Percentiles rank a stretch among this genome's conserved stretches.
These are phyloP conservation scores for Eulemur rubriventer DNA, from an alignment of 2,797 vertebrate genomes.

Conservation along the genomic window DNA sequence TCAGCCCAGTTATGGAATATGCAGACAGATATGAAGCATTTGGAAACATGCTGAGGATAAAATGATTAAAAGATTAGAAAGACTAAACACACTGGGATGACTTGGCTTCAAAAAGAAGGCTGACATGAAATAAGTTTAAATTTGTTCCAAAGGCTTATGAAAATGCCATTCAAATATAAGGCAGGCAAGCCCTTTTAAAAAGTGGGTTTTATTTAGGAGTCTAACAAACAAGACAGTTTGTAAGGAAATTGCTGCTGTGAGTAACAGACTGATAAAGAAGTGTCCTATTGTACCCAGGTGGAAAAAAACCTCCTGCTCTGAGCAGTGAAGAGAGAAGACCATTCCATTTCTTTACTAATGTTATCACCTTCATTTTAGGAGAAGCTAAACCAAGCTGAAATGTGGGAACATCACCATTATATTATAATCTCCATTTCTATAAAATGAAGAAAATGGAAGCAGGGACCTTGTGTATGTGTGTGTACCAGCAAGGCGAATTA, in stretches of 20 bases:
- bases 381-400: background rate
- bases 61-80: constrained; percentile 66
- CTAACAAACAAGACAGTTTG: constrained; percentile 11
- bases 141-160: constrained; percentile 57
- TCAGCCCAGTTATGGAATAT: background rate
- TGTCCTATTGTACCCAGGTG: background rate
- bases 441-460: background rate
- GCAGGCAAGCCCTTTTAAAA: background rate
- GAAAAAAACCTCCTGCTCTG: background rate
- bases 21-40: background rate
- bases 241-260: background rate
- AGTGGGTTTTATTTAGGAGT: background rate
- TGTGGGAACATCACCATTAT: background rate
- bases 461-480: background rate
- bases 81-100: constrained; percentile 39
- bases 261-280: background rate
- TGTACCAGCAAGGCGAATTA: background rate
- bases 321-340: background rate
- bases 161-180: constrained; percentile 53
- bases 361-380: background rate
- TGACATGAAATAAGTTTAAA: constrained; percentile 48
- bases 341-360: background rate
- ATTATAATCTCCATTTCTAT: background rate
- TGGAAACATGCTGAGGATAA: constrained; percentile 37
- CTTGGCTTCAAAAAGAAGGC: constrained; percentile 46